These are phyloP conservation scores for Aphelinus atriplicis DNA, from an alignment of 1,140 invertebrate species.

Conservation along the genomic window DNA sequence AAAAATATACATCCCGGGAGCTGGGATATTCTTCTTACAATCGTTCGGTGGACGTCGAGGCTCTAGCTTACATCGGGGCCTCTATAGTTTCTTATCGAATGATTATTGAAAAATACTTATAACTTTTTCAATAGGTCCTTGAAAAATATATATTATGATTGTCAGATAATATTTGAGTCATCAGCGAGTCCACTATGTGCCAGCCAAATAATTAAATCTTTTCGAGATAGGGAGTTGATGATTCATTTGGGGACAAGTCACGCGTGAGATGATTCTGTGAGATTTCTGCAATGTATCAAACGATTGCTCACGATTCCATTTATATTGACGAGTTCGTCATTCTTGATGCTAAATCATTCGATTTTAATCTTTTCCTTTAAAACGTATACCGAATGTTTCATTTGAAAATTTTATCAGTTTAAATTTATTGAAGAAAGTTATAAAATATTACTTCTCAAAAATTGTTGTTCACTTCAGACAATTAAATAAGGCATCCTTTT, in stretches of 20 bases:
- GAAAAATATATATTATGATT: not conserved
- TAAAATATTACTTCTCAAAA: too few relatives aligned
- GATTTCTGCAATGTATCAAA: not conserved
- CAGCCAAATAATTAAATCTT: constrained; percentile 2
- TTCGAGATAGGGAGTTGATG: constrained; percentile 5
- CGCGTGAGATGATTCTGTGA: constrained; percentile 1
- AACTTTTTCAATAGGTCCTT: not conserved
- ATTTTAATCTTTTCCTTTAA: not conserved
- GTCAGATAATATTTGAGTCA: not conserved
- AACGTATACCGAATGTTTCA: too few relatives aligned
- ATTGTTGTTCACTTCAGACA: too few relatives aligned
- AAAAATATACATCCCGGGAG: too few relatives aligned
- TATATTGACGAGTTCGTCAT: not conserved
- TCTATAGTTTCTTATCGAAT: not conserved
- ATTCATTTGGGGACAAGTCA: not conserved
- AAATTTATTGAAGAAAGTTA: too few relatives aligned
- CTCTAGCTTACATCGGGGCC: too few relatives aligned
- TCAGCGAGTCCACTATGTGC: not conserved
- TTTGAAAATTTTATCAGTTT: too few relatives aligned
- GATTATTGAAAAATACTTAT: not conserved
- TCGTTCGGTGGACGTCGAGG: too few relatives aligned
- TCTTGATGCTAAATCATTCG: not conserved
- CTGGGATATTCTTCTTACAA: too few relatives aligned
- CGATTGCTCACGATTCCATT: not conserved
- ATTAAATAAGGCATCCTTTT: too few relatives aligned